phyloP scores from a whole-genome alignment of 2,113 vertebrate genomes.

The Scalopus aquaticus region DNA sequence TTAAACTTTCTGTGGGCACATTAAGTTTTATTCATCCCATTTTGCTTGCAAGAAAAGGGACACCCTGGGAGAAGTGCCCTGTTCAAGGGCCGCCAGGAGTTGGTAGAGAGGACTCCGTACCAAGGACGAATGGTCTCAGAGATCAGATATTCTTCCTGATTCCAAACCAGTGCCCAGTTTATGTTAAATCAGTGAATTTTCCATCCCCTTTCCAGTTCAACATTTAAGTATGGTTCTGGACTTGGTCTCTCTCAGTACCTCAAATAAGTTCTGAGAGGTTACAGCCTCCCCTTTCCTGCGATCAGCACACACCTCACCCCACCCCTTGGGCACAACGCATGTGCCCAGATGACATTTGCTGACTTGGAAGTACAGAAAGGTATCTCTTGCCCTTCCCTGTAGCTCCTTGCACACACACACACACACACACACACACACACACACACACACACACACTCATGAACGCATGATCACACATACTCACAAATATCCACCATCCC shows the following conservation, averaged over 20 bases:
- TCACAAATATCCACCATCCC: not conserved
- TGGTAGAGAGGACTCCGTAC: accelerated
- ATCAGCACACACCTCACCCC: not conserved
- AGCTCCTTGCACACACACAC: not conserved
- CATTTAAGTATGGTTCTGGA: not conserved
- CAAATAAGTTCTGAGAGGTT: not conserved
- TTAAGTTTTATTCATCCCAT: not conserved
- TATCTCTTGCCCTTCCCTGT: not conserved
- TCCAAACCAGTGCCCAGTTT: not conserved
- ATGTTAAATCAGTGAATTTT: not conserved
- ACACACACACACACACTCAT: not conserved
- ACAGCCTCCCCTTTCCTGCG: not conserved
- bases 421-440: not conserved
- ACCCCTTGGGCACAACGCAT: not conserved
- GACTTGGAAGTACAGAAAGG: not conserved
- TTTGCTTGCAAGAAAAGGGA: not conserved
- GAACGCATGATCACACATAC: not conserved
- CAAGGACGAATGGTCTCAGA: not conserved
- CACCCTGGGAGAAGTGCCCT: not conserved
- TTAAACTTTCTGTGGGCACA: not conserved
- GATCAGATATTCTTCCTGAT: accelerated
- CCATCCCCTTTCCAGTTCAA: not conserved
- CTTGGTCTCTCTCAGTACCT: not conserved
- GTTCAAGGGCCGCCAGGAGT: not conserved
- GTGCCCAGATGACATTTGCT: not conserved